A percentile compares a stretch with the other conserved stretches of the same genome.
phyloP scores from a whole-genome alignment of 1,140 invertebrate genomes.

The Tetramorium alpestre region DNA sequence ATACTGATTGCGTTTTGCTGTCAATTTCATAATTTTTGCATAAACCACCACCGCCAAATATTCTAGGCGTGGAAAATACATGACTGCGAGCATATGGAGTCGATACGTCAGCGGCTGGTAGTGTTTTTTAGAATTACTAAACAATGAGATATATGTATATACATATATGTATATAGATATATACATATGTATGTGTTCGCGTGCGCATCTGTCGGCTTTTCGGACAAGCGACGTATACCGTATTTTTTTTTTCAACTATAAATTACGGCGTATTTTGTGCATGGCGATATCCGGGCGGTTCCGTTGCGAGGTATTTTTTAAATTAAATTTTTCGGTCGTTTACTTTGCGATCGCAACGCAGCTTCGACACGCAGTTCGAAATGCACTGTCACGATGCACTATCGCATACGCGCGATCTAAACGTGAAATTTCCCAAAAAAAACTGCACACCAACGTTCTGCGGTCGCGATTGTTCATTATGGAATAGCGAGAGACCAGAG shows the following conservation, averaged over 20 bases:
- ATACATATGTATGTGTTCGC: not conserved
- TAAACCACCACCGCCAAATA: not conserved
- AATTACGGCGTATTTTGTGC: constrained; percentile 49
- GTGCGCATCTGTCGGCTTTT: constrained; percentile 37
- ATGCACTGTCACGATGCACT: constrained; percentile 33
- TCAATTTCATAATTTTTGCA: constrained; percentile 41
- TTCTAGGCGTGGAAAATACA: not conserved
- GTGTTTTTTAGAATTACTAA: constrained; percentile 55
- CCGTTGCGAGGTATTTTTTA: constrained; percentile 53
- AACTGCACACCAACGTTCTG: not conserved
- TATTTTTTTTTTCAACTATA: constrained; percentile 55
- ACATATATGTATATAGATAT: too few relatives aligned
- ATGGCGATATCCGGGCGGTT: constrained; percentile 25
- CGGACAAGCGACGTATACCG: constrained; percentile 32
- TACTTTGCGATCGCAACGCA: constrained; percentile 40
- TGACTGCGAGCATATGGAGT: not conserved
- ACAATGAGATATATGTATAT: not conserved
- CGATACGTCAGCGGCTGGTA: not conserved
- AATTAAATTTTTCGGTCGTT: constrained; percentile 56
- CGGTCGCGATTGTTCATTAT: constrained; percentile 34
- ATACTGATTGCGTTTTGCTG: constrained; percentile 39
- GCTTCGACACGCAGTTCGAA: constrained; percentile 41
- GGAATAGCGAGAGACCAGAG: not conserved
- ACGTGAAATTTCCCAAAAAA: constrained; percentile 24
- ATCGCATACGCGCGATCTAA: constrained; percentile 34